Base-by-base conservation (phyloP, 2,797 vertebrate species). In the Chelon auratus region DNA sequence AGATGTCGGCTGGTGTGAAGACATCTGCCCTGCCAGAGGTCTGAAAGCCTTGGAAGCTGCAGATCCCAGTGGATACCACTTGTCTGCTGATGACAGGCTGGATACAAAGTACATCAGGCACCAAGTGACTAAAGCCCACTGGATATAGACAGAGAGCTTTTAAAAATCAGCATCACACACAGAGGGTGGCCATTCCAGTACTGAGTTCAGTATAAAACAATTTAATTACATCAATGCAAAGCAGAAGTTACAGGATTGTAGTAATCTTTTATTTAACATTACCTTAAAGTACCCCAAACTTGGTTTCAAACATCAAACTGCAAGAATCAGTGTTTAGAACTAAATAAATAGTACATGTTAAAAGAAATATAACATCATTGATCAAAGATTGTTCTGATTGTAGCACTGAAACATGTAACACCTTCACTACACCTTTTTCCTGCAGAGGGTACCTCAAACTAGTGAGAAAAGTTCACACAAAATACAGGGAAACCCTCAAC, bases 1-100 rank as follows among this genome's bases (percentile, higher is more conserved):
- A 91, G 88, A 89, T 89, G 82, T 85, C 81, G 82, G 78, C 81
- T 85, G 80, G 56, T 84, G 86, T 89, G 83, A 87, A 93, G 72
- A 89, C 55, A 68, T 83, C 77, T 88, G 78, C 52, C 76, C 55
- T 75, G 83, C 81, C 84, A 88, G 80, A 72, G 67, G 75, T 82
- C 81, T 83, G 67, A 89, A 80, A 88, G 69, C 75, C 58, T 65
- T 75, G 69, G 72, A 83, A 84, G 71, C 82, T 68, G 67, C 74
- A 84, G 78, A 84, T 90, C 82, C 71, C 78, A 75, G 62, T 82
- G 83, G 75, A 81, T 52, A 83, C 77, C 84, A 78, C 77, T 86
- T 87, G 84, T 80, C 82, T 84, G 13, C 77, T 71, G 89, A 87
- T 88, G 91, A 91, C 83, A 90, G 81, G 59, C 17, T 71, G 65